Percentiles rank a stretch among this genome's conserved stretches.
These are phyloP conservation scores for Hypotaenidia okinawae DNA, from an alignment of 2,797 vertebrate species.

Conservation along the genomic window DNA sequence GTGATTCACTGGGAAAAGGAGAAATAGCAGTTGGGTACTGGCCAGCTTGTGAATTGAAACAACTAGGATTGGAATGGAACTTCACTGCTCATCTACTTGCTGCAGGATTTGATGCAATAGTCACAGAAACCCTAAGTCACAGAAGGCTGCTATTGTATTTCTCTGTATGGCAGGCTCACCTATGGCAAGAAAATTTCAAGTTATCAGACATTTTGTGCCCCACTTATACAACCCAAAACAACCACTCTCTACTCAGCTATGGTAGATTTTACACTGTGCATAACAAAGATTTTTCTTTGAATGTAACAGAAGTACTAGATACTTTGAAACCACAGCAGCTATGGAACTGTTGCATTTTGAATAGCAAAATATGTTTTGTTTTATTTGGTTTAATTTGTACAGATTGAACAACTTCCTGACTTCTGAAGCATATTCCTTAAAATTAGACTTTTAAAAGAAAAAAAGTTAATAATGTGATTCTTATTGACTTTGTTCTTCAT, in stretches of 20 bases:
- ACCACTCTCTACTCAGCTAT: not conserved
- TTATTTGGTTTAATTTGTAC: not conserved
- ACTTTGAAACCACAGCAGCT: not conserved
- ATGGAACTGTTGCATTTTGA: not conserved
- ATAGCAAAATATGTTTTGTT: not conserved
- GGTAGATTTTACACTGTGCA: not conserved
- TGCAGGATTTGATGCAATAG: not conserved
- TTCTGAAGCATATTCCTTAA: not conserved
- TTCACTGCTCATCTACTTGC: not conserved
- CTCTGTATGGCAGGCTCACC: not conserved
- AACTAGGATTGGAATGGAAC: not conserved
- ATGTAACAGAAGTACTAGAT: not conserved
- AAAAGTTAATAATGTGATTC: not conserved
- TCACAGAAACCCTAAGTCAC: too few relatives aligned
- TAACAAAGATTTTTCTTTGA: not conserved
- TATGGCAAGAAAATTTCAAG: not conserved
- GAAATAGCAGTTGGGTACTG: not conserved
- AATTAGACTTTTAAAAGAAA: not conserved
- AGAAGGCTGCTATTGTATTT: not conserved
- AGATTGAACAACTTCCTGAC: not conserved
- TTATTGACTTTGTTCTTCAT: not conserved
- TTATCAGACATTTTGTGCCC: not conserved
- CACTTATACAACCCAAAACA: not conserved
- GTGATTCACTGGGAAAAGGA: not conserved
- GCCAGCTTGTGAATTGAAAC: not conserved